Conservation (phyloP, 1,140 invertebrate genomes). For the Riptortus pedestris region DNA sequence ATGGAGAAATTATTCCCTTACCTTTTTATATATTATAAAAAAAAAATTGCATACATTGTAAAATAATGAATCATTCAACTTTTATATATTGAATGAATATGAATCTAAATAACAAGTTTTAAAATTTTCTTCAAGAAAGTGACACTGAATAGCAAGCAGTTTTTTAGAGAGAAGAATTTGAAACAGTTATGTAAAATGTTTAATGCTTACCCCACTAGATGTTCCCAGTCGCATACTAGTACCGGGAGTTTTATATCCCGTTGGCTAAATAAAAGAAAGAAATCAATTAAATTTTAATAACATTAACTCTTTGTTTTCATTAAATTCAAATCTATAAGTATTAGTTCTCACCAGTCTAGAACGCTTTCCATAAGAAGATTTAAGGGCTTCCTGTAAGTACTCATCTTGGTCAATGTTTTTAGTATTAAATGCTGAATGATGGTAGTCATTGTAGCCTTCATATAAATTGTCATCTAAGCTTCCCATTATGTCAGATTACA, state of each 20-base stretch:
- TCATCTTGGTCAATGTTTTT: conserved; percentile 55
- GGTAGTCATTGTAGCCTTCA: conserved; percentile 55
- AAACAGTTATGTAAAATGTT: background rate
- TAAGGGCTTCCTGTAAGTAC: conserved; percentile 50
- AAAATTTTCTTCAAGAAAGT: no score
- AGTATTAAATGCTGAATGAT: conserved; percentile 48
- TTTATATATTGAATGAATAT: no score
- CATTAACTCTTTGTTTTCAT: background rate
- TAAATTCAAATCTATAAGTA: background rate
- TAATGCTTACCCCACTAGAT: conserved; percentile 39
- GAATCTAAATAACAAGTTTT: no score
- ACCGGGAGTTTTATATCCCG: conserved; percentile 33
- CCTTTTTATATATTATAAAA: no score
- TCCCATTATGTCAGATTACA: no score
- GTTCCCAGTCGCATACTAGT: conserved; percentile 44
- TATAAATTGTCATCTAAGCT: conserved; percentile 47
- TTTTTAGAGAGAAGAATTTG: no score
- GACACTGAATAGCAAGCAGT: no score
- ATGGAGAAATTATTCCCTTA: no score
- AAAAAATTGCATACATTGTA: no score
- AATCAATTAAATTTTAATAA: conserved; percentile 2
- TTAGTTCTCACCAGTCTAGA: conserved; percentile 40
- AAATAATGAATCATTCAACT: no score
- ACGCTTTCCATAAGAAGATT: conserved; percentile 48
- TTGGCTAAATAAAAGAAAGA: conserved; percentile 17